Conservation (phyloP, 2,888 invertebrate species). For the Atrina japonica region DNA sequence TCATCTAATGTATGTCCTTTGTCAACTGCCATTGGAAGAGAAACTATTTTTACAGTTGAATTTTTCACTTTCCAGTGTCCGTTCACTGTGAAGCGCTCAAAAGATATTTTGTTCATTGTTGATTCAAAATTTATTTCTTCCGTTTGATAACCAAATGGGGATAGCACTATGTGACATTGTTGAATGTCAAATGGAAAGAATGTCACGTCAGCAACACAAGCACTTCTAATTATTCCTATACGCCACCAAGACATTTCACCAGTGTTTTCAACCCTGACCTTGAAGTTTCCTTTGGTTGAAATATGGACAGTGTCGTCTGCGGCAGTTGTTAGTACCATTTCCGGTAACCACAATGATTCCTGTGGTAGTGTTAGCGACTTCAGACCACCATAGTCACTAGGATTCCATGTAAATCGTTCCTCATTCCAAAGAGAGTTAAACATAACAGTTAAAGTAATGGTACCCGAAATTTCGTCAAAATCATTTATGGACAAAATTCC, state of each 20-base stretch:
- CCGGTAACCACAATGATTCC: conserved; percentile 39
- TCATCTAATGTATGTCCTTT: conserved; percentile 12
- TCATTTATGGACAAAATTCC: conserved; percentile 25
- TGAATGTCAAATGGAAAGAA: conserved; percentile 33
- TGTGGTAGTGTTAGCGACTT: conserved; percentile 30
- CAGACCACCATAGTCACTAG: conserved; percentile 32
- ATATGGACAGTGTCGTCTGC: conserved; percentile 16
- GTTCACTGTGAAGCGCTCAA: conserved; percentile 20
- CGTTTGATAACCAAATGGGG: conserved; percentile 4
- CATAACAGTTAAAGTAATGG: conserved; percentile 15
- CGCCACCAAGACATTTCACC: conserved; percentile 10
- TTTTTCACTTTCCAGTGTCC: conserved; percentile 17
- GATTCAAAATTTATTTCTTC: not conserved
- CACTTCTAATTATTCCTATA: not conserved
- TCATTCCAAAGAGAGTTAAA: conserved; percentile 42
- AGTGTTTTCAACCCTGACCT: conserved; percentile 5
- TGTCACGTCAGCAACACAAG: conserved; percentile 19
- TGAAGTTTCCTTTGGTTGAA: conserved; percentile 15
- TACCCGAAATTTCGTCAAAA: conserved; percentile 32
- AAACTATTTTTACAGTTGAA: conserved; percentile 1
- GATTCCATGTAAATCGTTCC: conserved; percentile 44
- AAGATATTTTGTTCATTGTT: conserved; percentile 11
- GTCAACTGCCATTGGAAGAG: conserved; percentile 22
- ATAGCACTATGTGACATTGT: conserved; percentile 18
- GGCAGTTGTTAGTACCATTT: conserved; percentile 30